A percentile compares a stretch with the other conserved stretches of the same genome.
These are phyloP conservation scores for Ophion slaviceki DNA, from an alignment of 2,888 invertebrate genomes.

Conservation along the genomic window DNA sequence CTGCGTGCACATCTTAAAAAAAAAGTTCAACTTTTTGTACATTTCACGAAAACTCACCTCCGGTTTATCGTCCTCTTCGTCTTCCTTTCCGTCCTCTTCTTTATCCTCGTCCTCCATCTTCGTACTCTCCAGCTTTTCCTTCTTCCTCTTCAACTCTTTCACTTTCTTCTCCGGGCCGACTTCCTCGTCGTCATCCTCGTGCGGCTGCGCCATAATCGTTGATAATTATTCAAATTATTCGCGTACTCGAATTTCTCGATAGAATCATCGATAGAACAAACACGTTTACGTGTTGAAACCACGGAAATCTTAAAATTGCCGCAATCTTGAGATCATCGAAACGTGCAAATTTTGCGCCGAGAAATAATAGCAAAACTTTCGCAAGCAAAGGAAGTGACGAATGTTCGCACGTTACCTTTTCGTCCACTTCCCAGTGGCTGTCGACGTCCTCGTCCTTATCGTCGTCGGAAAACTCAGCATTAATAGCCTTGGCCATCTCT, in stretches of 20 bases:
- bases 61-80: conserved; percentile 75
- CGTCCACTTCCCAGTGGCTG: conserved; percentile 80
- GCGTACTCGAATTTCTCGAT: not conserved
- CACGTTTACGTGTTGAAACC: not conserved
- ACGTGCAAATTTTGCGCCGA: not conserved
- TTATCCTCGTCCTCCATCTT: conserved; percentile 86
- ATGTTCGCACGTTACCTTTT: conserved; percentile 75
- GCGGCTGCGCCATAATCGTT: conserved; percentile 47
- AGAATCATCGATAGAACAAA: not conserved
- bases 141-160: conserved; percentile 79
- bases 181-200: conserved; percentile 78
- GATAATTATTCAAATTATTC: not conserved
- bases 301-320: no score
- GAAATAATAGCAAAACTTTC: not conserved
- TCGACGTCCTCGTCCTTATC: conserved; percentile 80
- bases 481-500: conserved; percentile 82
- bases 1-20: no score
- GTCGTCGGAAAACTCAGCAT: conserved; percentile 82
- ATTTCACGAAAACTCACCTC: conserved; percentile 68
- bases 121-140: conserved; percentile 82
- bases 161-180: conserved; percentile 79
- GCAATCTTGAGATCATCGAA: not conserved
- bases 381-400: not conserved
- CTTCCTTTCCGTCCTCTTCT: conserved; percentile 80
- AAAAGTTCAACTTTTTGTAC: no score